Percentiles rank a stretch among this genome's conserved stretches.
Evolutionary conservation across 2,113 vertebrate genomes (phyloP).

Genomic region (Lipophrys pholis): DNA sequence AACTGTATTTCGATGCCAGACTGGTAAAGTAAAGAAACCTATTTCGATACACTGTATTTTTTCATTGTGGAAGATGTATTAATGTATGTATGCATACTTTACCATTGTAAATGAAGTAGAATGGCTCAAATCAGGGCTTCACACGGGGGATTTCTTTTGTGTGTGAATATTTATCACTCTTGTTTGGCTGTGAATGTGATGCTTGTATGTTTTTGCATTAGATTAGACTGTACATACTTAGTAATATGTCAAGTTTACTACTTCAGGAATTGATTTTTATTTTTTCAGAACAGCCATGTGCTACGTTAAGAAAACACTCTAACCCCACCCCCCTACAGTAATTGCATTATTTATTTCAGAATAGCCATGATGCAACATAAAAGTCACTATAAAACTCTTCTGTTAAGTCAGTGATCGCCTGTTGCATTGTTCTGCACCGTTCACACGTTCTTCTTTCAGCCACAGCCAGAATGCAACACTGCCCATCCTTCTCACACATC

Average conservation of each 20-base stretch:
- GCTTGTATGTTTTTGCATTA: conserved; percentile 52
- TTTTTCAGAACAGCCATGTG: conserved; percentile 18
- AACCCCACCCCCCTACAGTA: too few relatives aligned
- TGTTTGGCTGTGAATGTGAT: conserved; percentile 51
- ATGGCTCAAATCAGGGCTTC: conserved; percentile 37
- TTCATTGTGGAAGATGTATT: conserved; percentile 53
- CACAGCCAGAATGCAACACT: background rate
- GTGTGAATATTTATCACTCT: conserved; percentile 21
- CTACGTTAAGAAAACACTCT: background rate
- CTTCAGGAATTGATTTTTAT: conserved; percentile 44
- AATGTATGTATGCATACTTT: conserved; percentile 44
- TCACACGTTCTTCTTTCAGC: background rate
- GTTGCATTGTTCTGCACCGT: background rate
- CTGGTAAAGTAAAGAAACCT: conserved; percentile 31
- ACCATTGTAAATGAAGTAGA: conserved; percentile 36
- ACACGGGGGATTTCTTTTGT: background rate
- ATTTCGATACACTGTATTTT: conserved; percentile 68
- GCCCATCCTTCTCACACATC: background rate
- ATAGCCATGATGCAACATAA: too few relatives aligned
- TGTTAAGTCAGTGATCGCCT: background rate
- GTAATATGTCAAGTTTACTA: conserved; percentile 40
- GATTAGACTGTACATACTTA: conserved; percentile 50
- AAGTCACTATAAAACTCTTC: too few relatives aligned
- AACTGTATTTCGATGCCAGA: conserved; percentile 9
- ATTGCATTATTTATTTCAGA: too few relatives aligned